Evolutionary conservation across 2,888 invertebrate genomes (phyloP).

Genomic region (Cinara cedri): DNA sequence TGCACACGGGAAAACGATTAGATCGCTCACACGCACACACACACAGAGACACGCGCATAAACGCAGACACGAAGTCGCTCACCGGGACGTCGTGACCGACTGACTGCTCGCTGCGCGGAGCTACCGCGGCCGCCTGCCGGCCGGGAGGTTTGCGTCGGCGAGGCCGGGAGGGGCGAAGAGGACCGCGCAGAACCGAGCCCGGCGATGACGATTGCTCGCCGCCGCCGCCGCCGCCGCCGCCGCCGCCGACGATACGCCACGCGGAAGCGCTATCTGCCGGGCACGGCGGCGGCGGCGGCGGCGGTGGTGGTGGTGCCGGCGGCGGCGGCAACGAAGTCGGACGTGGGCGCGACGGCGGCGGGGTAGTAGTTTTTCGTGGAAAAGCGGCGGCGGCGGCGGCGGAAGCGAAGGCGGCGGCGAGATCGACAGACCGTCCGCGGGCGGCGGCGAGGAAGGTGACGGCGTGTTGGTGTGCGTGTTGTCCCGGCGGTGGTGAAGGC

Average conservation of each 20-base stretch:
- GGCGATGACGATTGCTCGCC: neutral
- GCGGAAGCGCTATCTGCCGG: neutral
- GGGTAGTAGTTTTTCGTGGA: slow-evolving; percentile 19
- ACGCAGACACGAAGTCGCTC: slow-evolving; percentile 19
- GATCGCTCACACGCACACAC: neutral
- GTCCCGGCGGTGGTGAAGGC: neutral
- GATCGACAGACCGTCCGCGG: slow-evolving; percentile 31
- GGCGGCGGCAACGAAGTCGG: neutral
- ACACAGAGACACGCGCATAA: neutral
- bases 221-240: neutral
- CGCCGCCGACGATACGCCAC: neutral
- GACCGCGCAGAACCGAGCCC: slow-evolving; percentile 13
- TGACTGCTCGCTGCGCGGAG: slow-evolving; percentile 31
- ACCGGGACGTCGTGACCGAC: slow-evolving; percentile 53
- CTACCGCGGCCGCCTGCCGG: slow-evolving; percentile 29
- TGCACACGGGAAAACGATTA: neutral
- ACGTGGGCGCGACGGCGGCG: neutral
- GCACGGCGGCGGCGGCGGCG: neutral
- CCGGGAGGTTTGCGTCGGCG: slow-evolving; percentile 42
- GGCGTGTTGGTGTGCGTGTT: neutral
- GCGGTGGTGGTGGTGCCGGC: neutral
- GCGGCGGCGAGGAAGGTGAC: neutral
- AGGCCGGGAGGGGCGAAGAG: neutral
- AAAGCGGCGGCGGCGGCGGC: slow-evolving; percentile 12
- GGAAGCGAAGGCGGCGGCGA: slow-evolving; percentile 5